Conservation (phyloP, 1,140 invertebrate genomes). For the Saccostrea glomerata region DNA sequence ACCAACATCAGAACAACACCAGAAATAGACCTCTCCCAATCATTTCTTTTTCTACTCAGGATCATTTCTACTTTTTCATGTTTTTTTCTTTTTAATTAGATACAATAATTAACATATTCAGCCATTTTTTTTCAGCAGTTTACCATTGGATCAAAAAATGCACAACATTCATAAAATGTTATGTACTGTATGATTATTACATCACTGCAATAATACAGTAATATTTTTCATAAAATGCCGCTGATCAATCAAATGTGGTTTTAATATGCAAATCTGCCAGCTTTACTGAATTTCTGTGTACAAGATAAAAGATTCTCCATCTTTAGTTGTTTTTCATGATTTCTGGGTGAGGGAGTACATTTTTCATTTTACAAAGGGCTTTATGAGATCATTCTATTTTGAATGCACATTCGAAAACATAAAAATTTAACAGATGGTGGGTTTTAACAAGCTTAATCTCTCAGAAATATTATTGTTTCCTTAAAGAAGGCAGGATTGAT, state of each 20-base stretch:
- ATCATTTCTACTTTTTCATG: neutral
- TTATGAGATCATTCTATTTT: slow-evolving; percentile 23
- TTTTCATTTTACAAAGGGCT: neutral
- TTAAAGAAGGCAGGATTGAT: neutral
- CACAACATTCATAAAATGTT: neutral
- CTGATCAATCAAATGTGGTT: slow-evolving; percentile 27
- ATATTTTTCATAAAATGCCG: slow-evolving; percentile 8
- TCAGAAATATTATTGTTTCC: slow-evolving; percentile 25
- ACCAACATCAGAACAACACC: neutral
- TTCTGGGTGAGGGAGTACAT: slow-evolving; percentile 24
- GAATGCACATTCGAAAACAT: neutral
- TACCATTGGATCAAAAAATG: neutral
- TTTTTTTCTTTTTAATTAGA: neutral
- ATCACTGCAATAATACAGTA: neutral
- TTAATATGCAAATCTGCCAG: neutral
- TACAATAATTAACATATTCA: no score
- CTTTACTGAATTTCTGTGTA: neutral
- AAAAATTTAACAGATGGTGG: slow-evolving; percentile 28
- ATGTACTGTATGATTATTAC: neutral
- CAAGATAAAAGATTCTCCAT: neutral
- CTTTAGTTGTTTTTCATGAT: neutral
- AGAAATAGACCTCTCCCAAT: neutral
- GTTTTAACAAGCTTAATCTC: slow-evolving; percentile 31
- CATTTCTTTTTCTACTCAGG: neutral
- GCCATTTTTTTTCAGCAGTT: no score